Evolutionary conservation across 2,113 vertebrate genomes (phyloP), one percentile per base, ranked within the genome.

Genomic region (Arenaria interpres): DNA sequence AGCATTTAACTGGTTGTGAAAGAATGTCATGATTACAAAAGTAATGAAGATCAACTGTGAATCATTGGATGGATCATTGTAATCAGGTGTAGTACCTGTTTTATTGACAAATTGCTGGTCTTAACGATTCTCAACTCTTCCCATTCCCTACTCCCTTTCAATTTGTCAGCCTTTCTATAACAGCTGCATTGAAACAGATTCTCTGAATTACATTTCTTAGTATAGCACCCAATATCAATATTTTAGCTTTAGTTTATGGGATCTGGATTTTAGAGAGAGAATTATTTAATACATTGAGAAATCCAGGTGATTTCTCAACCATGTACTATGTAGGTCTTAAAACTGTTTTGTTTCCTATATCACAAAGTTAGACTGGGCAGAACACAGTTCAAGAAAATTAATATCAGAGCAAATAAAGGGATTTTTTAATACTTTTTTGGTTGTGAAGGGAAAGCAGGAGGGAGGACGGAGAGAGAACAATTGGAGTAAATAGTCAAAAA

Each of bases 401-500:
- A 5, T 66, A 30, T 30, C 15, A 46, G 30, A 89, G 48, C 8
- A 82, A 88, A 57, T 66, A 0, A 0, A 67, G 48, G 17, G 35
- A 56, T 18, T 80, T 84, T 68, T 83, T 79, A 33, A 6, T 35
- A 37, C 8, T 24, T 71, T 8, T 59, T 60, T 66, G 4, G 27
- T 90, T 93, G 15, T 66, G 35, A 82, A 79, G 43, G 28, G 28
- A 91, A 95, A 45, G 33, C 82, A 66, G n/a, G 50, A 94, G 23
- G 22, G 71, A 85, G 82, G 50, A 35, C 53, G 30, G 54, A 66
- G 63, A 73, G 67, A 89, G 69, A 93, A 94, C 92, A 91, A 88
- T 89, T 62, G 39, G n/a, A 83, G 27, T 76, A 73, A 95, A 79
- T 88, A 90, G 71, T 83, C 12, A 95, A 85, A 95, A 91, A 82